Evolutionary conservation across 2,113 vertebrate species (phyloP).

Genomic region (Grantiella picta): DNA sequence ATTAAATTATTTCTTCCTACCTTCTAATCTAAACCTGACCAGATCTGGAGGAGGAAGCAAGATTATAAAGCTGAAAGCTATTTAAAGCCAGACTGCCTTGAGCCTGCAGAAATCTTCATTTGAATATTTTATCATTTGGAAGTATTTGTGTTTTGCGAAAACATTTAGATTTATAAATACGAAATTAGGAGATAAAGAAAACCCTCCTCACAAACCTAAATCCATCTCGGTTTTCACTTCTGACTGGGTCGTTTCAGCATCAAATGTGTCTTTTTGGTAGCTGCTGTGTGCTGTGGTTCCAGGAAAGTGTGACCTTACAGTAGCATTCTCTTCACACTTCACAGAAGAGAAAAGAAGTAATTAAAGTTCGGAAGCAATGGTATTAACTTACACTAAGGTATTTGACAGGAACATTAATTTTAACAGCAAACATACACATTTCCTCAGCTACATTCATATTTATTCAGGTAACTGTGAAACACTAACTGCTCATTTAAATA

Average conservation of each 20-base stretch:
- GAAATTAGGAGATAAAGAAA: neutral
- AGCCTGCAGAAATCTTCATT: neutral
- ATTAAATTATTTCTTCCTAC: neutral
- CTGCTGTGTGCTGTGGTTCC: neutral
- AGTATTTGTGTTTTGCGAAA: neutral
- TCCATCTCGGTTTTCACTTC: neutral
- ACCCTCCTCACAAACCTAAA: slow-evolving; percentile 62
- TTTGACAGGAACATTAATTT: neutral
- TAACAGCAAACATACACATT: neutral
- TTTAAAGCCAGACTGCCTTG: neutral
- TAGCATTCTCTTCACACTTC: slow-evolving; percentile 62
- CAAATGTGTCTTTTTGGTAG: slow-evolving; percentile 28
- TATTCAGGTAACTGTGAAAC: slow-evolving; percentile 5
- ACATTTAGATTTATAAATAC: neutral
- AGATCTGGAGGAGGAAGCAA: neutral
- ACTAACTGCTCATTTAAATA: neutral
- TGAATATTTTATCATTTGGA: neutral
- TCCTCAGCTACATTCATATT: neutral
- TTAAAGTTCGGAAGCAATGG: neutral
- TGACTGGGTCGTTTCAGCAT: slow-evolving; percentile 26
- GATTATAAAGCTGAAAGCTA: neutral
- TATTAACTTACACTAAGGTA: neutral
- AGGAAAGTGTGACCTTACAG: neutral
- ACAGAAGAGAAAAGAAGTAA: slow-evolving; percentile 23
- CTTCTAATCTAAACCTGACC: neutral